phyloP scores from a whole-genome alignment of 2,113 vertebrate species.

The Phaethon lepturus region DNA sequence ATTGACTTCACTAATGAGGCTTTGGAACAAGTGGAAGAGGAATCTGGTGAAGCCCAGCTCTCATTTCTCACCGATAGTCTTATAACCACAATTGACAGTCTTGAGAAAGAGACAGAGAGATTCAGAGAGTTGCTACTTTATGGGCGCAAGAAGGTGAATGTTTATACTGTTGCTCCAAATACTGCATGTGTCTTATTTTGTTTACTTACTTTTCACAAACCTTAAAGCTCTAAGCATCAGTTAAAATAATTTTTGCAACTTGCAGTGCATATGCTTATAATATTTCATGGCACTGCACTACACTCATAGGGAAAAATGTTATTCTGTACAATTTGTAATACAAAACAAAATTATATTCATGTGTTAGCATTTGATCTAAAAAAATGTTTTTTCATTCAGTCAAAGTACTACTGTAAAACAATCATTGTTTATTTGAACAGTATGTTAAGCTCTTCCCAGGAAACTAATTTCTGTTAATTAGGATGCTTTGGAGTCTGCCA shows the following conservation, averaged over 20 bases:
- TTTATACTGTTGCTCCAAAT: neutral
- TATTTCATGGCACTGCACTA: neutral
- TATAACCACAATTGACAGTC: conserved; percentile 73
- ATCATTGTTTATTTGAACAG: neutral
- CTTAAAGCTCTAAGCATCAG: neutral
- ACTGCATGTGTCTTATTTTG: neutral
- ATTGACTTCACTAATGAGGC: conserved; percentile 96
- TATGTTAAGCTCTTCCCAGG: neutral
- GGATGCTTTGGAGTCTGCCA: conserved; percentile 96
- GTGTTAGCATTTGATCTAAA: neutral
- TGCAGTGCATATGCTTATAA: neutral
- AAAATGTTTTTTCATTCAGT: neutral
- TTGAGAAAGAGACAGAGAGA: conserved; percentile 90
- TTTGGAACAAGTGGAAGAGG: conserved; percentile 86
- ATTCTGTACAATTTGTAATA: neutral
- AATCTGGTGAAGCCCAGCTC: conserved; percentile 87
- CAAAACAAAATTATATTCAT: neutral
- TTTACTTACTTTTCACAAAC: neutral
- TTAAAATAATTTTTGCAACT: neutral
- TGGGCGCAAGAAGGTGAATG: conserved; percentile 91
- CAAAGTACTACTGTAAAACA: neutral
- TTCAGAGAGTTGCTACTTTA: conserved; percentile 96
- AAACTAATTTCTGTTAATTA: conserved; percentile 48
- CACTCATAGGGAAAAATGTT: neutral
- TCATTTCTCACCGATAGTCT: conserved; percentile 90